These are phyloP conservation scores for Puntigrus tetrazona DNA, from an alignment of 2,113 vertebrate species.

Conservation along the genomic window DNA sequence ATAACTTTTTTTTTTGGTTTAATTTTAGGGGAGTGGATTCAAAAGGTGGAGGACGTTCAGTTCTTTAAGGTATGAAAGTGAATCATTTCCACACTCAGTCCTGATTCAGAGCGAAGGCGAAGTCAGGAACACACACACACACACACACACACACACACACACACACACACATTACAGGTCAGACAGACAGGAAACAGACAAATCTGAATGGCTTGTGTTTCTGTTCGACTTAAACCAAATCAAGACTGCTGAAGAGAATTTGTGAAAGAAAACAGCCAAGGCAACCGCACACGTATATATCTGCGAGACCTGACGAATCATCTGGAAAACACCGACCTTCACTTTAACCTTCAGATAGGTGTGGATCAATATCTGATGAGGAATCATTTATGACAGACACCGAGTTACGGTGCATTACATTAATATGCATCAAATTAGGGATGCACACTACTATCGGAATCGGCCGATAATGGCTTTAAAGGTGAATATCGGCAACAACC, in stretches of 20 bases:
- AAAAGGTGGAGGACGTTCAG: no score
- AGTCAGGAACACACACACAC: no score
- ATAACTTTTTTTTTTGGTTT: no score
- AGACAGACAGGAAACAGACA: constrained; percentile 45
- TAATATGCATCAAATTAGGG: background rate
- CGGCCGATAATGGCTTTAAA: no score
- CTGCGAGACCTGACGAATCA: background rate
- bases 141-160: background rate
- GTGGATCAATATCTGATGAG: background rate
- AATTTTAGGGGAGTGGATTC: background rate
- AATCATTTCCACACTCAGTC: background rate
- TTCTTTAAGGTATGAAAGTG: no score
- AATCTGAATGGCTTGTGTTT: constrained; percentile 45
- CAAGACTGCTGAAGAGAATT: background rate
- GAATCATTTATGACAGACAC: background rate
- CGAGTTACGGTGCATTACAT: background rate
- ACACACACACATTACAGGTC: background rate
- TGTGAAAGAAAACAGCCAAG: background rate
- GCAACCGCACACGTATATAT: background rate
- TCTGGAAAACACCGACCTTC: background rate
- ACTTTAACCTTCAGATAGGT: background rate
- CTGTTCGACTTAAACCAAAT: background rate
- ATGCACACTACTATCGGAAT: no score
- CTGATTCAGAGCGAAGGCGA: background rate
- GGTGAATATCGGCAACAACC: no score